phyloP scores from a whole-genome alignment of 2,888 invertebrate species.

The Chymomyza caudatula region DNA sequence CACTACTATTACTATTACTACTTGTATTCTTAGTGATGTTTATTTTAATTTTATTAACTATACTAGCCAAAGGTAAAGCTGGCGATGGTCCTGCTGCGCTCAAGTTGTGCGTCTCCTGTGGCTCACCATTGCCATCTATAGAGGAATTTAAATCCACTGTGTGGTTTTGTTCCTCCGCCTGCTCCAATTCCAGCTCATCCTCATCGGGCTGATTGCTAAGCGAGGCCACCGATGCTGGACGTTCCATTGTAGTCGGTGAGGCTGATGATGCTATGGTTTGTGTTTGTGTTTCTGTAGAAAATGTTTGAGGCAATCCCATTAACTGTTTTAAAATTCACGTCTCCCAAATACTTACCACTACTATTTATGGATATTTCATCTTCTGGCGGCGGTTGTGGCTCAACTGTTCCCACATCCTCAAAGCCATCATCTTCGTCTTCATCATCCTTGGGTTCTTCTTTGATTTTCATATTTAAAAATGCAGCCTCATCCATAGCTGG shows the following conservation, averaged over 20 bases:
- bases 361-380: constrained; percentile 76
- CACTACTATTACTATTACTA: constrained; percentile 75
- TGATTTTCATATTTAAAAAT: constrained; percentile 81
- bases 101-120: constrained; percentile 79
- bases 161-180: not conserved
- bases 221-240: constrained; percentile 78
- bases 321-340: not conserved
- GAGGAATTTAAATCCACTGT: constrained; percentile 74
- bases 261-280: constrained; percentile 73
- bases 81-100: constrained; percentile 76
- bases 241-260: constrained; percentile 73
- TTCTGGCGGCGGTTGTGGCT: constrained; percentile 64
- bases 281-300: constrained; percentile 67
- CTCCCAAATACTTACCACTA: constrained; percentile 67
- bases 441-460: constrained; percentile 85
- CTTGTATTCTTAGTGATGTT: constrained; percentile 86
- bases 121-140: constrained; percentile 88
- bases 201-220: constrained; percentile 45
- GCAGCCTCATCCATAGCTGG: constrained; percentile 55
- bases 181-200: constrained; percentile 38
- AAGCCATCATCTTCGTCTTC: constrained; percentile 78
- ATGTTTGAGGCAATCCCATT: not conserved
- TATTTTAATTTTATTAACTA: constrained; percentile 85
- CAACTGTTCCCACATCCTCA: constrained; percentile 77
- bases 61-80: constrained; percentile 75